Evolutionary conservation across 2,888 invertebrate species (phyloP).

Genomic region (Pheosia tremula): DNA sequence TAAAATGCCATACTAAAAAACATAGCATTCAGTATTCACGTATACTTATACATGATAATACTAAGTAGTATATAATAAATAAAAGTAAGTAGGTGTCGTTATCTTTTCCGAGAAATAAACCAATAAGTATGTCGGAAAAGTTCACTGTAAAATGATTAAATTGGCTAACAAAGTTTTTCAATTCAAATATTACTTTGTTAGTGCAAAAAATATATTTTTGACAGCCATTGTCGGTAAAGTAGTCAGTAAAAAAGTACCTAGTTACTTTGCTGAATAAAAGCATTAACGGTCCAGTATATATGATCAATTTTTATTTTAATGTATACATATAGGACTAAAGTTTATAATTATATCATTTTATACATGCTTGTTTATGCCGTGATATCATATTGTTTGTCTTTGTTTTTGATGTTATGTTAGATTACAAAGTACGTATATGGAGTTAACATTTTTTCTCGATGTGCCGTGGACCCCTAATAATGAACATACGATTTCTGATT

Average conservation of each 20-base stretch:
- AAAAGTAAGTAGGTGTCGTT: background rate
- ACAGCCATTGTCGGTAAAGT: slow-evolving; percentile 22
- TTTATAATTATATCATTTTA: no score
- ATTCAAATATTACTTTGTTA: slow-evolving; percentile 24
- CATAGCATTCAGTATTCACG: background rate
- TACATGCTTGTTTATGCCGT: no score
- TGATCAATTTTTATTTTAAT: background rate
- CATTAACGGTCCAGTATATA: slow-evolving; percentile 19
- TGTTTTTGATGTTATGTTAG: background rate
- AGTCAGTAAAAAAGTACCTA: slow-evolving; percentile 17
- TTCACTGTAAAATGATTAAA: slow-evolving; percentile 27
- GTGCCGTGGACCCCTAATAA: slow-evolving; percentile 30
- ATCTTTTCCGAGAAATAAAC: background rate
- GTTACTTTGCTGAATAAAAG: slow-evolving; percentile 4
- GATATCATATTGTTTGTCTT: background rate
- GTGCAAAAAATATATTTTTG: slow-evolving; percentile 20
- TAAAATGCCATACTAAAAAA: no score
- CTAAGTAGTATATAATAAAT: no score
- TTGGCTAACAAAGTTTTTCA: slow-evolving; percentile 19
- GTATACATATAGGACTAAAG: no score
- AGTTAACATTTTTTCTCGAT: slow-evolving; percentile 12
- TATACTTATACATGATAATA: no score
- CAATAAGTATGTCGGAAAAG: slow-evolving; percentile 11
- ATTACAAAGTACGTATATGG: background rate
- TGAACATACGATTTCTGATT: slow-evolving; percentile 39